Base-by-base conservation (phyloP, 1,140 invertebrate species). In the Neodiprion pinetum region DNA sequence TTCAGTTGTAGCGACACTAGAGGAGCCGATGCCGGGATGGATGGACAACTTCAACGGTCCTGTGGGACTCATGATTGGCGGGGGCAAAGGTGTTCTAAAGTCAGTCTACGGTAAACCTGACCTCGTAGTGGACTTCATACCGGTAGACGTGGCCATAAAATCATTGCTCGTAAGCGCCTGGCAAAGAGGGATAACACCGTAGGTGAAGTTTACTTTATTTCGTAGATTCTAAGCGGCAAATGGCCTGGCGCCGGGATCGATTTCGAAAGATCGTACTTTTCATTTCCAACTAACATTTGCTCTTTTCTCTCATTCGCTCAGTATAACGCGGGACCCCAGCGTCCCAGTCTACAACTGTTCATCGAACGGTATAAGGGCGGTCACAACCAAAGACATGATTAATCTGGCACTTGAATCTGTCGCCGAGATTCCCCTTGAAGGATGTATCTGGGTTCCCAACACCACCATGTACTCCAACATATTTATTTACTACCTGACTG, bases 21-120 rank as follows among this genome's bases (percentile, higher is more conserved):
- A 82, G 0, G 94, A 96, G 21, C 94, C 95, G 0, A 61, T 94
- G 0, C 80, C 87, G 0, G 96, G 97, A 0, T 99, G 97, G 97
- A 91, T 98, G 7, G 97, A 99, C 80, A 99, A 99, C 87, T 96
- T 96, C 78, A 98, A 98, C 86, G 97, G 97, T 7, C 96, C 97
- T 1, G 93, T 95, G 28, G 96, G 94, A 0, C 85, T 96, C 11
- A 81, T 96, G 69, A 86, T 93, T 0, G 95, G 93, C 0, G 91
- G 92, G 76, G 95, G 95, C 11, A 96, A 95, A 90, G 96, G 96
- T 11, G 90, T 98, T 14, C 85, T 98, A 53, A 91, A 95, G 67
- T 93, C 93, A 40, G 83, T 95, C 77, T 92, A 92, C 72, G 91
- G 92, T n/a, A 88, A 94, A 77, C 85, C 90, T 1, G 82, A 92